Percentiles rank a stretch among this genome's conserved stretches.
phyloP scores from a whole-genome alignment of 2,888 invertebrate species.

The Netelia fuscicornis region DNA sequence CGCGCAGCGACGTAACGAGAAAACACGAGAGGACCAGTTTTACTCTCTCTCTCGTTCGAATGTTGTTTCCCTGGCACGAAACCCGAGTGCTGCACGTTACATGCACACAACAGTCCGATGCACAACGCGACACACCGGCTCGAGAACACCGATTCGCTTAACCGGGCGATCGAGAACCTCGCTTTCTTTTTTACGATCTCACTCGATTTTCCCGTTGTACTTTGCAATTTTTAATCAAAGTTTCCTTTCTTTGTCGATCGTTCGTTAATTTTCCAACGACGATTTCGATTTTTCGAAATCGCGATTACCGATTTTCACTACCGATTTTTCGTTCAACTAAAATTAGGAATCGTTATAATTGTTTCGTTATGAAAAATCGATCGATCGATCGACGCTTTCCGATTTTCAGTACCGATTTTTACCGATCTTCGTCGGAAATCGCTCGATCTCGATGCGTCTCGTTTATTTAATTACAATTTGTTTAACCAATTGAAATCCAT shows the following conservation, averaged over 20 bases:
- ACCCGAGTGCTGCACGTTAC: constrained; percentile 31
- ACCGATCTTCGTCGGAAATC: neutral
- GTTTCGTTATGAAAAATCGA: neutral
- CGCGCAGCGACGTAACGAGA: constrained; percentile 12
- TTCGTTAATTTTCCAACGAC: neutral
- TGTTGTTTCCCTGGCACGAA: constrained; percentile 12
- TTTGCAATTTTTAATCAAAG: constrained; percentile 16
- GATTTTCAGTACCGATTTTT: neutral
- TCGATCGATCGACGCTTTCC: neutral
- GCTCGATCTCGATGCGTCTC: neutral
- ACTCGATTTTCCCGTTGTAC: constrained; percentile 45
- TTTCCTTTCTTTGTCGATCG: constrained; percentile 1
- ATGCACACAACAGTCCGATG: constrained; percentile 16
- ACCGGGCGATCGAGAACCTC: constrained; percentile 65
- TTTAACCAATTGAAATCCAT: neutral
- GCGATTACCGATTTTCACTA: constrained; percentile 28
- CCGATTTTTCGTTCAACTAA: neutral
- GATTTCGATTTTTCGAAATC: neutral
- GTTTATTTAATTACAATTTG: neutral
- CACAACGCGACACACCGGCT: constrained; percentile 23
- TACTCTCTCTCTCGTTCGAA: constrained; percentile 54
- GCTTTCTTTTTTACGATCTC: constrained; percentile 69
- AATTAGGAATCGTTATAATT: no score
- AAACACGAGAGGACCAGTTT: constrained; percentile 37
- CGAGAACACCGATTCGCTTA: constrained; percentile 63